Conservation (phyloP, 2,888 invertebrate species). For the Biston stratarius region DNA sequence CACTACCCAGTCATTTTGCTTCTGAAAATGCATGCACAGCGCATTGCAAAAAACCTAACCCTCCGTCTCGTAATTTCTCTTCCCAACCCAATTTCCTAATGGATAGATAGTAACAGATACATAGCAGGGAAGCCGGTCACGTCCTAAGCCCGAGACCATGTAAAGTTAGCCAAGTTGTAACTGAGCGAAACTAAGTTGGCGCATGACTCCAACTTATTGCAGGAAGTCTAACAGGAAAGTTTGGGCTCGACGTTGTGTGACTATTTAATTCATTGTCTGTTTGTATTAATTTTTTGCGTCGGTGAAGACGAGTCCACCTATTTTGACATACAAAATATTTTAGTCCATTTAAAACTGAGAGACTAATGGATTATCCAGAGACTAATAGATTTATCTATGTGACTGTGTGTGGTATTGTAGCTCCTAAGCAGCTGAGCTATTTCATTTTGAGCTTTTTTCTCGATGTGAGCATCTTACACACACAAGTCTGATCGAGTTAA, state of each 20-base stretch:
- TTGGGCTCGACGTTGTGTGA: conserved; percentile 3
- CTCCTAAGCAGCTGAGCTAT: too few species aligned
- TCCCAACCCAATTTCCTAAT: conserved; percentile 26
- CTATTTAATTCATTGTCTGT: conserved; percentile 9
- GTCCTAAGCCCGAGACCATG: conserved; percentile 35
- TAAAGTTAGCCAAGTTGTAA: conserved; percentile 37
- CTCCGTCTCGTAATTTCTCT: conserved; percentile 2
- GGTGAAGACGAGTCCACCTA: too few species aligned
- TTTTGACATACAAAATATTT: too few species aligned
- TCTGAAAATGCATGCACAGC: neutral
- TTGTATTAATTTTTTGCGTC: conserved; percentile 1
- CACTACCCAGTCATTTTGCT: too few species aligned
- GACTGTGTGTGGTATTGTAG: too few species aligned
- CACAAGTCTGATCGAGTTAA: too few species aligned
- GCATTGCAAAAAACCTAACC: neutral
- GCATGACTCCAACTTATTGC: conserved; percentile 22
- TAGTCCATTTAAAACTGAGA: too few species aligned
- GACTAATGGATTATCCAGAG: too few species aligned
- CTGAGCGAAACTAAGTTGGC: conserved; percentile 33
- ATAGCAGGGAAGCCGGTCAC: conserved; percentile 31
- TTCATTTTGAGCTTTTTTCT: too few species aligned
- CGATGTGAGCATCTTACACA: too few species aligned
- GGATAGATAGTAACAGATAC: conserved; percentile 14
- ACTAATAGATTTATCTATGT: too few species aligned
- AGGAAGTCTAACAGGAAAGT: conserved; percentile 16